A percentile compares a stretch with the other conserved stretches of the same genome.
These are phyloP conservation scores for Pterocles burchelli DNA, from an alignment of 2,113 vertebrate genomes.

Conservation along the genomic window DNA sequence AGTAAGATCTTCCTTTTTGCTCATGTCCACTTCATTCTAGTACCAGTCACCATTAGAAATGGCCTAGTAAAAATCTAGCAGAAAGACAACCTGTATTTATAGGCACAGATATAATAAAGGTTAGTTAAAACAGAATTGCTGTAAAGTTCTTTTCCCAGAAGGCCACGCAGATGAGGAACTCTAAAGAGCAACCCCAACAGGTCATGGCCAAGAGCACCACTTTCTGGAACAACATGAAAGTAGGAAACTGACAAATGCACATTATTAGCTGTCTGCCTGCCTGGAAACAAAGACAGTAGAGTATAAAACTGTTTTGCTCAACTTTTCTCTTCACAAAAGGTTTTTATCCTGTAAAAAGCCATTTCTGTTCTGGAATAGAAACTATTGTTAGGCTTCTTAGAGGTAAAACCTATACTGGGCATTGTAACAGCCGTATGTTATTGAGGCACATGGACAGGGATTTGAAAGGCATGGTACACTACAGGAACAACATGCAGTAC, in stretches of 20 bases:
- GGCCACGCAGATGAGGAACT: conserved; percentile 5
- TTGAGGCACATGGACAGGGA: conserved; percentile 8
- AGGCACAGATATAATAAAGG: conserved; percentile 56
- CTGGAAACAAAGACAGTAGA: conserved; percentile 67
- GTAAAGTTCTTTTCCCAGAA: conserved; percentile 68
- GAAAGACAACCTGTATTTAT: conserved; percentile 73
- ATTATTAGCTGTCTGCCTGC: conserved; percentile 59
- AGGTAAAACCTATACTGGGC: conserved; percentile 40
- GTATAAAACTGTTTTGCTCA: conserved; percentile 61
- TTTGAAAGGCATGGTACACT: conserved; percentile 1
- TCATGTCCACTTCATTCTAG: conserved; percentile 70
- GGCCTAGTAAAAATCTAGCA: not conserved
- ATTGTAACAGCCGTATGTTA: conserved; percentile 3
- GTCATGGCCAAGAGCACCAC: conserved; percentile 18
- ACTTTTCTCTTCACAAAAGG: conserved; percentile 53
- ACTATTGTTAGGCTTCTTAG: conserved; percentile 63
- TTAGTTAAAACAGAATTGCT: conserved; percentile 52
- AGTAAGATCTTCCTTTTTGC: conserved; percentile 47
- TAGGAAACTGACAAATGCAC: conserved; percentile 50
- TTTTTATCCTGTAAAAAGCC: conserved; percentile 51
- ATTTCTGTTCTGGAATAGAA: conserved; percentile 67
- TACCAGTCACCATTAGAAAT: conserved; percentile 54
- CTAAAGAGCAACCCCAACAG: conserved; percentile 20
- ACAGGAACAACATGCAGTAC: not conserved
- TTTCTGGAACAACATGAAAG: conserved; percentile 59